These are phyloP conservation scores for Thysanoteuthis rhombus DNA, from an alignment of 2,888 invertebrate genomes.

Conservation along the genomic window DNA sequence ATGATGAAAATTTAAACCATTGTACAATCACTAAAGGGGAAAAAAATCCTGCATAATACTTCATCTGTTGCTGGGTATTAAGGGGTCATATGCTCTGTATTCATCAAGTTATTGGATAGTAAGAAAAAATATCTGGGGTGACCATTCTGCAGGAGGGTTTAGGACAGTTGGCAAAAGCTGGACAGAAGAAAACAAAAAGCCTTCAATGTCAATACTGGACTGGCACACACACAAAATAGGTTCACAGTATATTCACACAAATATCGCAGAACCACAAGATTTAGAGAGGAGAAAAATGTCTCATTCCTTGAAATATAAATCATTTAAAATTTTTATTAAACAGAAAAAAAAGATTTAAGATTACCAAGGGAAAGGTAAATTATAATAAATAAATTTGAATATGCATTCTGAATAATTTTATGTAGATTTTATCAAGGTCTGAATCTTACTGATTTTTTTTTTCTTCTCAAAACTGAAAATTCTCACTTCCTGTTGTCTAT, in stretches of 20 bases:
- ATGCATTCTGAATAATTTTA: background rate
- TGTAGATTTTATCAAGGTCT: background rate
- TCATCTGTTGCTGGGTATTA: background rate
- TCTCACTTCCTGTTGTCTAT: background rate
- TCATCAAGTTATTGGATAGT: background rate
- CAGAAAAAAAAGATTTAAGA: no score
- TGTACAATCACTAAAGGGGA: background rate
- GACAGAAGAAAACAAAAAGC: background rate
- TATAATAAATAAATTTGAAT: background rate
- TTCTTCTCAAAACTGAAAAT: background rate
- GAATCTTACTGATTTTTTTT: background rate
- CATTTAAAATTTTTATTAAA: background rate
- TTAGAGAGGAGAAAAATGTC: background rate
- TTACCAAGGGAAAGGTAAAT: no score
- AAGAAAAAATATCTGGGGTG: slow-evolving; percentile 12
- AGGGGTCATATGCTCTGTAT: background rate
- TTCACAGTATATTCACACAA: background rate
- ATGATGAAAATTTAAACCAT: background rate
- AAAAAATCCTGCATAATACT: background rate
- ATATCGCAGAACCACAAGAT: background rate
- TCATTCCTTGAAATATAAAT: background rate
- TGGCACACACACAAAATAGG: background rate
- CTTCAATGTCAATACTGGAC: background rate
- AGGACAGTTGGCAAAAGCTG: background rate
- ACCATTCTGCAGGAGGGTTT: background rate